phyloP scores from a whole-genome alignment of 2,113 vertebrate genomes.

The Scomber scombrus region DNA sequence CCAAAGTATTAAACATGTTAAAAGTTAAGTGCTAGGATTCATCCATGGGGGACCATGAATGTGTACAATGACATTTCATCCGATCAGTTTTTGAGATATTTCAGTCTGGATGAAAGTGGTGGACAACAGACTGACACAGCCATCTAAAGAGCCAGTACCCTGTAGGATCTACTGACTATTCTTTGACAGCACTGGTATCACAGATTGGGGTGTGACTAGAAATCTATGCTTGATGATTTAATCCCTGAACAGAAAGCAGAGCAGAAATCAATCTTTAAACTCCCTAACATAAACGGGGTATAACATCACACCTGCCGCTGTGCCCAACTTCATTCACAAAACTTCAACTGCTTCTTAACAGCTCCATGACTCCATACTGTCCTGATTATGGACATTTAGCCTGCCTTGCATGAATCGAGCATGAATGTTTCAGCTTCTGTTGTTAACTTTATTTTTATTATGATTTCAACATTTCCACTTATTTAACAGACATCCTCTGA shows the following conservation, averaged over 20 bases:
- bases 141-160: not conserved
- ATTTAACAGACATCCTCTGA: constrained; percentile 29
- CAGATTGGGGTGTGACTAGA: not conserved
- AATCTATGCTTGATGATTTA: not conserved
- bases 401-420: not conserved
- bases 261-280: constrained; percentile 5
- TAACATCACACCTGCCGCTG: constrained; percentile 4
- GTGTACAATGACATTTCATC: too few species aligned
- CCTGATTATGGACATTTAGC: not conserved
- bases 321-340: constrained; percentile 6
- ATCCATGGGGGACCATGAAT: too few species aligned
- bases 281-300: not conserved
- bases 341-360: constrained; percentile 34
- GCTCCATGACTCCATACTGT: constrained; percentile 26
- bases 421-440: not conserved
- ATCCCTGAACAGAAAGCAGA: constrained; percentile 17
- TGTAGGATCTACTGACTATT: not conserved
- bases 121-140: too few species aligned
- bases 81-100: too few species aligned
- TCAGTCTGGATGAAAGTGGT: too few species aligned
- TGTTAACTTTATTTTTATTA: constrained; percentile 23
- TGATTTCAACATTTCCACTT: constrained; percentile 1
- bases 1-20: too few species aligned
- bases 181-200: not conserved
- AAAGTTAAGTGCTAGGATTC: too few species aligned